A percentile compares a stretch with the other conserved stretches of the same genome.
Conservation (phyloP, 2,113 vertebrate genomes). For the Aythya baeri region DNA sequence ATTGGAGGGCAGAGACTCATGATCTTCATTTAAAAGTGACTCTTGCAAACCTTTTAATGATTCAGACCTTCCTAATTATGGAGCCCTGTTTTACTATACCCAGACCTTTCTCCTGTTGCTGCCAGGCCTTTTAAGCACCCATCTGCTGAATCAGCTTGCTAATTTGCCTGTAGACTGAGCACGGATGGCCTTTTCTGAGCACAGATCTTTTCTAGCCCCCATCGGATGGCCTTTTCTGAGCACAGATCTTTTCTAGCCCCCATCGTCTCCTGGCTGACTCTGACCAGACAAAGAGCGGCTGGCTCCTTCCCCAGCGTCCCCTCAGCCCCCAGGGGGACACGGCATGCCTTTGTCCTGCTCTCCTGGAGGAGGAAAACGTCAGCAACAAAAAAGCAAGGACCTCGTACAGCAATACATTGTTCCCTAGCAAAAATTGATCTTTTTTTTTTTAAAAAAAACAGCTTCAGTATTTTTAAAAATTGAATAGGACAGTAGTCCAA, state of each 20-base stretch:
- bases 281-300: not conserved
- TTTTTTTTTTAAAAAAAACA: not conserved
- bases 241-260: not conserved
- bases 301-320: not conserved
- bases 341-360: not conserved
- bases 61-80: not conserved
- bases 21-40: not conserved
- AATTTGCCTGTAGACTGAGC: not conserved
- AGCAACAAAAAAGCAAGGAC: not conserved
- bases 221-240: too few relatives aligned
- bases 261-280: not conserved
- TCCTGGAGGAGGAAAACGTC: not conserved
- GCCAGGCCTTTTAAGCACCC: not conserved
- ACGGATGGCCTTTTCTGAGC: too few relatives aligned
- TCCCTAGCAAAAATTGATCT: not conserved
- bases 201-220: not conserved
- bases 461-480: not conserved
- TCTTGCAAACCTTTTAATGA: not conserved
- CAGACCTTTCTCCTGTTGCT: rapidly evolving
- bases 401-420: not conserved
- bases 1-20: rapidly evolving
- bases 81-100: not conserved
- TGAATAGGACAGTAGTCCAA: not conserved
- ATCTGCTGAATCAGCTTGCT: not conserved
- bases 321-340: not conserved